These are phyloP conservation scores for Heterohyrax brucei DNA, from an alignment of 2,797 vertebrate species.

Conservation along the genomic window DNA sequence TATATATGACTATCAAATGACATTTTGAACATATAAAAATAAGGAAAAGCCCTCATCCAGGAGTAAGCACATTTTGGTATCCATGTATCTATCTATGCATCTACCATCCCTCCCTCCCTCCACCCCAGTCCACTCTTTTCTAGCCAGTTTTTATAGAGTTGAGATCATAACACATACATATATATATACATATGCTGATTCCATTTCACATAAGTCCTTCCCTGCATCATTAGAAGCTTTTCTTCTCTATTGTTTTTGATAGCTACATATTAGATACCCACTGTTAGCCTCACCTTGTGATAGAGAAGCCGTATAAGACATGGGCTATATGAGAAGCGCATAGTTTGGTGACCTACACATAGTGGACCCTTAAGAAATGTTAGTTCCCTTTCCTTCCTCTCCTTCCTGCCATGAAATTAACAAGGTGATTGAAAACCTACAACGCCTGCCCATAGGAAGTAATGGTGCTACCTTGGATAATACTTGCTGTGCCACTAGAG, in stretches of 20 bases:
- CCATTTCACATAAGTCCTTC: neutral
- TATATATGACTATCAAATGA: neutral
- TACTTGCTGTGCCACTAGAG: neutral
- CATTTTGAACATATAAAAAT: conserved; percentile 33
- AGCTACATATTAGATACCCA: neutral
- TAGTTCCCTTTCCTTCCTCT: neutral
- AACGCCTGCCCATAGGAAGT: neutral
- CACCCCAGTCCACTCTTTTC: neutral
- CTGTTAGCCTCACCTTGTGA: accelerated
- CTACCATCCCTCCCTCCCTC: too few species aligned
- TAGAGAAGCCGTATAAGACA: neutral
- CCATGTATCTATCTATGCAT: neutral
- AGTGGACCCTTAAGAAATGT: neutral
- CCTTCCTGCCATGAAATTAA: conserved; percentile 13
- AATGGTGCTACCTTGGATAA: neutral
- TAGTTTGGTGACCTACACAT: accelerated
- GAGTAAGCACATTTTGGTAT: neutral
- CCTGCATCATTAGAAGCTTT: neutral
- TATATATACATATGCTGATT: neutral
- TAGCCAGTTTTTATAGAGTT: neutral
- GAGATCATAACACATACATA: neutral
- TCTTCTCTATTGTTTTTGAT: neutral
- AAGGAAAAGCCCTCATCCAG: neutral
- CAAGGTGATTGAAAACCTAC: neutral
- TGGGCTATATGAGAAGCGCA: neutral